These are phyloP conservation scores for Eristalinus aeneus DNA, from an alignment of 2,888 invertebrate species.

Conservation along the genomic window DNA sequence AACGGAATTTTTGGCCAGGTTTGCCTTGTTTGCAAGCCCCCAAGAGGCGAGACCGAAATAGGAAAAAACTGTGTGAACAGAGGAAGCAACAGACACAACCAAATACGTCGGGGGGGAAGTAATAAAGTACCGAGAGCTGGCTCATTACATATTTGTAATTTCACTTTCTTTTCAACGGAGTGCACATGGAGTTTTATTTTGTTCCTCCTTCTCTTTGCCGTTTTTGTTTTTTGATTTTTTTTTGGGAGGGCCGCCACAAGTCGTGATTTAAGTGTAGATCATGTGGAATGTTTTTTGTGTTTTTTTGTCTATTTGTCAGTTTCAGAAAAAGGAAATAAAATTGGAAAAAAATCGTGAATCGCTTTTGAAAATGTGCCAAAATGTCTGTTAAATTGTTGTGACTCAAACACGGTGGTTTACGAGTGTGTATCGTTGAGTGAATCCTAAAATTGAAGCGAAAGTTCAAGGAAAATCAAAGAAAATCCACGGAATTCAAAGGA, in stretches of 20 bases:
- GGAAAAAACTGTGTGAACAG: constrained; percentile 21
- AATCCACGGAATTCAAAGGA: neutral
- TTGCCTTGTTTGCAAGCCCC: constrained; percentile 11
- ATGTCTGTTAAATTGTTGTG: constrained; percentile 33
- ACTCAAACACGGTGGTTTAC: neutral
- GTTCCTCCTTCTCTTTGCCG: neutral
- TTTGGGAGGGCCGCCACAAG: neutral
- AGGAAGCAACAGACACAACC: constrained; percentile 42
- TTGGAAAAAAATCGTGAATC: constrained; percentile 35
- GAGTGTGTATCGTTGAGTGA: constrained; percentile 9
- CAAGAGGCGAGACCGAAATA: constrained; percentile 3
- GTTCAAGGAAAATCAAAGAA: neutral
- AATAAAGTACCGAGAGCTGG: constrained; percentile 19
- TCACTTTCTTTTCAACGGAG: constrained; percentile 60
- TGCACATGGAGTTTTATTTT: constrained; percentile 36
- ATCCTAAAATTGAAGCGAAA: neutral
- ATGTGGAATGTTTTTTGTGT: constrained; percentile 43
- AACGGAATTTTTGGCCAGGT: constrained; percentile 58
- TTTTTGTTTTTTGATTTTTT: neutral
- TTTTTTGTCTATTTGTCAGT: constrained; percentile 12
- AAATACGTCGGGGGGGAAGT: neutral
- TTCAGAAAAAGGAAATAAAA: neutral
- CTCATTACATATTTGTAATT: constrained; percentile 67
- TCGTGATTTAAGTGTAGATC: constrained; percentile 38
- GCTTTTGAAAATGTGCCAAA: constrained; percentile 52